Percentiles rank a stretch among this genome's conserved stretches.
Evolutionary conservation across 2,888 invertebrate species (phyloP).

Genomic region (Malachius bipustulatus): DNA sequence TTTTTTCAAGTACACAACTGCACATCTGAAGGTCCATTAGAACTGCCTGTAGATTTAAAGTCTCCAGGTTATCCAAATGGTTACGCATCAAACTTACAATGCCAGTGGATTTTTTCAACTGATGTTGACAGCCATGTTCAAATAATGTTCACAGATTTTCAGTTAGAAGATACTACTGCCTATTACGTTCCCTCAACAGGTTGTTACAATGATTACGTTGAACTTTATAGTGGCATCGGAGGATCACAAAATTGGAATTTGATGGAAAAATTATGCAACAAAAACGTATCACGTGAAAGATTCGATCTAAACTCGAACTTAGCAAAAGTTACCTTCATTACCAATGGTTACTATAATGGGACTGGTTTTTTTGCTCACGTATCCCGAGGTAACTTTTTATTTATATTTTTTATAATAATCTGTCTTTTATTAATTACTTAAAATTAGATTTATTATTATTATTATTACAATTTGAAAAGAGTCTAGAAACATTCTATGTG

Average conservation of each 20-base stretch:
- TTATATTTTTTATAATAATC: too few species aligned
- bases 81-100: constrained; percentile 51
- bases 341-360: constrained; percentile 47
- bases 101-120: constrained; percentile 62
- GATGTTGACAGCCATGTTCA: constrained; percentile 47
- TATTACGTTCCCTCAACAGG: constrained; percentile 5
- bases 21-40: not conserved
- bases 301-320: constrained; percentile 38
- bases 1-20: not conserved
- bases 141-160: constrained; percentile 44
- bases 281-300: constrained; percentile 30
- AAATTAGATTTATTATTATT: too few species aligned
- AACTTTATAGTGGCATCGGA: constrained; percentile 9
- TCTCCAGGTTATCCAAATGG: constrained; percentile 70
- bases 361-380: constrained; percentile 58
- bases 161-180: constrained; percentile 42
- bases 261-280: constrained; percentile 43
- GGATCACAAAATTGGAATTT: constrained; percentile 42
- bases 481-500: too few species aligned
- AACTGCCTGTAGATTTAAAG: constrained; percentile 17
- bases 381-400: constrained; percentile 41
- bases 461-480: too few species aligned
- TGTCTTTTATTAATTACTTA: too few species aligned
- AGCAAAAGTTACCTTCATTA: constrained; percentile 55
- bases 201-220: constrained; percentile 7